Evolutionary conservation across 1,140 invertebrate species (phyloP).

Genomic region (Drosophila paulistorum): DNA sequence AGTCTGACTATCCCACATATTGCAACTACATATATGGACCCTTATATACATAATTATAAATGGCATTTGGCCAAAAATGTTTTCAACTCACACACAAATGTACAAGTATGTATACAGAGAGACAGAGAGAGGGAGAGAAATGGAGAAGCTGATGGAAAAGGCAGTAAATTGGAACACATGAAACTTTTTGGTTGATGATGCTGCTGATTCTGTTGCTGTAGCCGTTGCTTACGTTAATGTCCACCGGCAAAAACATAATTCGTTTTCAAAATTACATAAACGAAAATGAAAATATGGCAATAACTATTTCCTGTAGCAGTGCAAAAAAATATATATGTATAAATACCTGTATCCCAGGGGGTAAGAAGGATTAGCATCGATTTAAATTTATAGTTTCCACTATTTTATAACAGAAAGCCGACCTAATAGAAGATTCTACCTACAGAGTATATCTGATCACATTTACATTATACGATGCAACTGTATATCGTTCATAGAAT

Average conservation of each 20-base stretch:
- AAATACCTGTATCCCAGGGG: background rate
- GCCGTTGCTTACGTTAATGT: background rate
- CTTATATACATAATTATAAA: conserved; percentile 66
- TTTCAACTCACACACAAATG: conserved; percentile 13
- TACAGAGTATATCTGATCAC: too few relatives aligned
- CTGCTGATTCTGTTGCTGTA: background rate
- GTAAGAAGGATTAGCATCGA: background rate
- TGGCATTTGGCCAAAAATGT: conserved; percentile 72
- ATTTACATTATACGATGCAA: too few relatives aligned
- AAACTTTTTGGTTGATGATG: conserved; percentile 1
- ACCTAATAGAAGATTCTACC: too few relatives aligned
- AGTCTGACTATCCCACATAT: conserved; percentile 15
- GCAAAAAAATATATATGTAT: background rate
- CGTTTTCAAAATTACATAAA: conserved; percentile 59
- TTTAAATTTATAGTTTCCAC: too few relatives aligned
- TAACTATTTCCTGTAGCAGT: conserved; percentile 23
- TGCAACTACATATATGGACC: conserved; percentile 1
- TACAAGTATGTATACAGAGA: background rate
- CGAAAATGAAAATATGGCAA: conserved; percentile 27
- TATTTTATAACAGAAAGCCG: too few relatives aligned
- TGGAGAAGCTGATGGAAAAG: background rate
- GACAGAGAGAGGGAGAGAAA: conserved; percentile 1
- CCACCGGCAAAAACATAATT: conserved; percentile 24
- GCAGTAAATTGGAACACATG: background rate
- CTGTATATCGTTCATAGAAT: too few relatives aligned